Percentiles rank a stretch among this genome's conserved stretches.
These are phyloP conservation scores for Neopelma chrysocephalum DNA, from an alignment of 2,797 vertebrate genomes.

Conservation along the genomic window DNA sequence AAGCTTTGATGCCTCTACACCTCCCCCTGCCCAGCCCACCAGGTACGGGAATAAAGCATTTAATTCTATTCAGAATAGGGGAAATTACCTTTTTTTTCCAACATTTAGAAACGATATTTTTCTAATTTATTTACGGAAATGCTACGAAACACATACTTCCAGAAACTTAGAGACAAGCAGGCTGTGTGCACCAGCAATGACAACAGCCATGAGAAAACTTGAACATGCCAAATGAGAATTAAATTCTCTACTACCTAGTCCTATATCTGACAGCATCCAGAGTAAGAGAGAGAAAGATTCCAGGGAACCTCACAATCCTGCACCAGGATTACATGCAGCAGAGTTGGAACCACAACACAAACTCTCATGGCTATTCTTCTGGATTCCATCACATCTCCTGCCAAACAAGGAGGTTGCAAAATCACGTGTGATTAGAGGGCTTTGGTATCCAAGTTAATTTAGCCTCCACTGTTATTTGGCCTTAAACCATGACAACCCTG, in stretches of 20 bases:
- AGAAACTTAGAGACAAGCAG: background rate
- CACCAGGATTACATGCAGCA: background rate
- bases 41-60: background rate
- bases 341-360: background rate
- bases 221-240: background rate
- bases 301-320: background rate
- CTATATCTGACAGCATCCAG: background rate
- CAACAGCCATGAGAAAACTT: background rate
- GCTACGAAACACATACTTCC: background rate
- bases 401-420: background rate
- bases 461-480: background rate
- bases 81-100: background rate
- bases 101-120: background rate
- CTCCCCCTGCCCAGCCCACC: accelerated
- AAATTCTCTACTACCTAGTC: background rate
- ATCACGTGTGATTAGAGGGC: background rate
- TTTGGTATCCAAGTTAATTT: background rate
- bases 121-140: background rate
- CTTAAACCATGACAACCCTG: background rate
- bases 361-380: background rate
- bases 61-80: background rate
- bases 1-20: background rate
- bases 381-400: background rate
- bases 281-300: background rate
- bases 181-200: background rate